These are phyloP conservation scores for Eupleurogrammus muticus DNA, from an alignment of 2,797 vertebrate species.

Conservation along the genomic window DNA sequence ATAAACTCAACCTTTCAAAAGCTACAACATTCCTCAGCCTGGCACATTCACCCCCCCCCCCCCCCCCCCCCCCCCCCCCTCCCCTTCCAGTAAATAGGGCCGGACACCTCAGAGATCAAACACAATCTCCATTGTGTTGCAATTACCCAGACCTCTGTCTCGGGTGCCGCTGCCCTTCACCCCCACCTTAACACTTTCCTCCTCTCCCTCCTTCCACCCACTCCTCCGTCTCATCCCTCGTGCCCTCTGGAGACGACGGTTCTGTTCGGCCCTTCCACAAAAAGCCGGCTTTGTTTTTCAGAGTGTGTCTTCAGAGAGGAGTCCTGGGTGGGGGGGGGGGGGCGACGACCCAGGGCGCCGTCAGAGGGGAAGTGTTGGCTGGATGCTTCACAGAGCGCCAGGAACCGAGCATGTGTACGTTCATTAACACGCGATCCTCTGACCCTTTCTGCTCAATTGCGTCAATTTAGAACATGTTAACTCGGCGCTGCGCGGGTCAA, in stretches of 20 bases:
- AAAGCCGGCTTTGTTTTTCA: conserved; percentile 86
- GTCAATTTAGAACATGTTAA: conserved; percentile 80
- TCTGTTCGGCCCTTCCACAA: conserved; percentile 83
- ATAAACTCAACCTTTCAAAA: conserved; percentile 84
- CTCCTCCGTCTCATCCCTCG: conserved; percentile 69
- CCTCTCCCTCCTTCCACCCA: conserved; percentile 70
- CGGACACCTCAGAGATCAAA: conserved; percentile 89
- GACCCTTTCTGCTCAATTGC: conserved; percentile 79
- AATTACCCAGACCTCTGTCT: conserved; percentile 86
- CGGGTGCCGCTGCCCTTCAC: conserved; percentile 78
- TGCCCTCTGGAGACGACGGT: conserved; percentile 80
- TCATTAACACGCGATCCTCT: conserved; percentile 81
- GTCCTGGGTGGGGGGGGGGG: too few relatives aligned
- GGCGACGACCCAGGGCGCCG: conserved; percentile 76
- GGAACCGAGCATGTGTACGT: conserved; percentile 81
- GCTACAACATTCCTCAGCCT: conserved; percentile 81
- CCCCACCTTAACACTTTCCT: conserved; percentile 70
- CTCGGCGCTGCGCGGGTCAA: conserved; percentile 70
- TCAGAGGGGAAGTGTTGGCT: conserved; percentile 82
- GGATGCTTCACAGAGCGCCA: conserved; percentile 79
- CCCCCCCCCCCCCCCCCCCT: too few relatives aligned
- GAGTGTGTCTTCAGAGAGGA: conserved; percentile 76
- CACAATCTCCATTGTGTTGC: conserved; percentile 86
- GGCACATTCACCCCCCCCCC: conserved; percentile 83
- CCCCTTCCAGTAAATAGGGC: conserved; percentile 82